Evolutionary conservation across 2,888 invertebrate species (phyloP), one percentile per base, ranked within the genome.

Genomic region (Drymonia ruficornis): DNA sequence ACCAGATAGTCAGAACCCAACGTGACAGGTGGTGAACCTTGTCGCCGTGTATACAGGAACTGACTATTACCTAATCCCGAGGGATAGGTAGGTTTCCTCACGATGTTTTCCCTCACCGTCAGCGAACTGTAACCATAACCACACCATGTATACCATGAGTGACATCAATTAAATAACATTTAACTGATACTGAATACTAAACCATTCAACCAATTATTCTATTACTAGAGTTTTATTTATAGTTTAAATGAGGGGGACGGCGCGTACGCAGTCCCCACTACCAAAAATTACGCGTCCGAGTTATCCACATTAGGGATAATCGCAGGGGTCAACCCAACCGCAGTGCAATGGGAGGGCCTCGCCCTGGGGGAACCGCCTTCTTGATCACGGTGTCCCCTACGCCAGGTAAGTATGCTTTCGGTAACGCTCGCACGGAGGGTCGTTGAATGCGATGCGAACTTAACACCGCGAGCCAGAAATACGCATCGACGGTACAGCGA

Each of bases 211-310:
- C n/a, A n/a, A n/a, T n/a, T n/a, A n/a, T n/a, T n/a, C n/a, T n/a
- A n/a, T n/a, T n/a, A n/a, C n/a, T n/a, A n/a, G n/a, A n/a, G 11
- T 31, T 31, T 31, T 12, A 2, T 31, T 0, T 1, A 31, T 2
- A 2, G 31, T 9, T 31, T 31, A 31, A n/a, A n/a, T 0, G 36
- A 36, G 36, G 36, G 36, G 36, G 36, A 13, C 31, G 36, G 36
- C 36, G 36, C 36, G 36, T 36, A 36, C 36, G 36, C 36, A 36
- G 36, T 36, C 36, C 36, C 36, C 36, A 36, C 36, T 36, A 36
- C 36, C 36, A 36, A 36, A 36, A 36, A 36, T 36, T 36, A 36
- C 56, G 16, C 50, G 47, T 43, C 11, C 55, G 49, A 49, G 40
- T 38, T 50, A 43, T 36, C 29, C 23, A 49, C 13, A 38, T 36